Percentiles rank a stretch among this genome's conserved stretches.
phyloP scores from a whole-genome alignment of 1,140 invertebrate genomes.

The Caenorhabditis briggsae region DNA sequence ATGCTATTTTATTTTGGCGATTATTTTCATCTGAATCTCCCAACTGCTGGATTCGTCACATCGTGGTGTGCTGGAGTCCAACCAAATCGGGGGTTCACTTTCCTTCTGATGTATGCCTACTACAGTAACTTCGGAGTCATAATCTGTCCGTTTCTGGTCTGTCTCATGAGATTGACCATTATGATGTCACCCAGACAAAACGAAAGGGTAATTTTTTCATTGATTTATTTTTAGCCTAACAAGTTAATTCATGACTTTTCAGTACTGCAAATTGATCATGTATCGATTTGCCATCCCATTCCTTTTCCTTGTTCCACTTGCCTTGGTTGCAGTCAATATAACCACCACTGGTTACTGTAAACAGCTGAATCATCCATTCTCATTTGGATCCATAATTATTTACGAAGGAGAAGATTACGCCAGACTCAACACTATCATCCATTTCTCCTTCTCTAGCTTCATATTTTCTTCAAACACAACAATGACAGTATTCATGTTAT shows the following conservation, averaged over 20 bases:
- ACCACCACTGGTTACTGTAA: neutral
- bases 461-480: neutral
- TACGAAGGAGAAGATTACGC: constrained; percentile 4
- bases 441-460: neutral
- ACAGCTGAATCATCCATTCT: neutral
- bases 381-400: constrained; percentile 3
- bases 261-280: constrained; percentile 24
- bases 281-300: constrained; percentile 21
- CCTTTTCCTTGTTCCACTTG: constrained; percentile 2
- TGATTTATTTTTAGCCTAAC: too few species aligned
- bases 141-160: constrained; percentile 6
- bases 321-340: neutral
- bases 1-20: constrained; percentile 33
- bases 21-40: constrained; percentile 25
- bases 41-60: constrained; percentile 9
- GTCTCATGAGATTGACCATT: constrained; percentile 41
- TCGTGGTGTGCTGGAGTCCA: constrained; percentile 3
- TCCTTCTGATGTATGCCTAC: neutral
- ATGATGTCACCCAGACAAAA: constrained; percentile 42
- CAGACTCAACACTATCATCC: neutral
- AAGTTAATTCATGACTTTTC: neutral
- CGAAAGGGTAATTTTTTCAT: constrained; percentile 26
- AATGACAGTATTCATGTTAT: constrained; percentile 1
- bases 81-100: neutral
- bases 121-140: neutral